Conservation (phyloP, 2,113 vertebrate genomes). For the Romanogobio albipinnatus region DNA sequence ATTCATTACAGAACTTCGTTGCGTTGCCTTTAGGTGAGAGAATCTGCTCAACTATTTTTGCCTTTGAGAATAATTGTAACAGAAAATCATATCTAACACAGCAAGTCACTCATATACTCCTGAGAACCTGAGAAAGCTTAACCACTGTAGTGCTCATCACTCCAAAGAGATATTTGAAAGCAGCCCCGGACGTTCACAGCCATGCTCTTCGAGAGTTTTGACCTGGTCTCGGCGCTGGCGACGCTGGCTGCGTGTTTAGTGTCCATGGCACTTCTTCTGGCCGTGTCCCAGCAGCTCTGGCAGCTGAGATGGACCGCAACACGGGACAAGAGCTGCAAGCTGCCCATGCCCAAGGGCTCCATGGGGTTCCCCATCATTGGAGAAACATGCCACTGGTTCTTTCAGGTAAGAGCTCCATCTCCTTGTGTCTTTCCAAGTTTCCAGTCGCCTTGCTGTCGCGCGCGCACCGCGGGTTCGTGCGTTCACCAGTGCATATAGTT, state of each 20-base stretch:
- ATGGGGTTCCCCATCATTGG: conserved; percentile 98
- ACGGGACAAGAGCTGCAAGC: conserved; percentile 93
- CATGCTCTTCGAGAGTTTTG: conserved; percentile 93
- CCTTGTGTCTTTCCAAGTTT: conserved; percentile 34
- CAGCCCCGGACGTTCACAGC: conserved; percentile 51
- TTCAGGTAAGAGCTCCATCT: conserved; percentile 87
- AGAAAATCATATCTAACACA: neutral
- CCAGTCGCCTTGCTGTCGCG: conserved; percentile 32
- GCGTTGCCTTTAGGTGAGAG: conserved; percentile 29
- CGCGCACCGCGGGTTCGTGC: neutral
- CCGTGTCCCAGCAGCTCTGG: conserved; percentile 96
- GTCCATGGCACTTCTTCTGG: conserved; percentile 91
- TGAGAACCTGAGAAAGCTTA: conserved; percentile 15
- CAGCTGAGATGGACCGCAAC: conserved; percentile 94
- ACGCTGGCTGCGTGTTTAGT: conserved; percentile 92
- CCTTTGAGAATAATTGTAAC: conserved; percentile 4
- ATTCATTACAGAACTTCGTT: neutral
- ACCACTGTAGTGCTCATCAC: conserved; percentile 25
- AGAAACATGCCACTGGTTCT: conserved; percentile 97
- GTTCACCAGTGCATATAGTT: neutral
- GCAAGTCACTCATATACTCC: neutral
- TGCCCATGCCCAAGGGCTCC: conserved; percentile 95
- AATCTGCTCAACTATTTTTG: conserved; percentile 1
- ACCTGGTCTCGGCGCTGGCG: conserved; percentile 93
- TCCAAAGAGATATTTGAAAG: conserved; percentile 5